Evolutionary conservation across 2,797 vertebrate species (phyloP), one percentile per base, ranked within the genome.

Genomic region (Stomatorhinus walkeri): DNA sequence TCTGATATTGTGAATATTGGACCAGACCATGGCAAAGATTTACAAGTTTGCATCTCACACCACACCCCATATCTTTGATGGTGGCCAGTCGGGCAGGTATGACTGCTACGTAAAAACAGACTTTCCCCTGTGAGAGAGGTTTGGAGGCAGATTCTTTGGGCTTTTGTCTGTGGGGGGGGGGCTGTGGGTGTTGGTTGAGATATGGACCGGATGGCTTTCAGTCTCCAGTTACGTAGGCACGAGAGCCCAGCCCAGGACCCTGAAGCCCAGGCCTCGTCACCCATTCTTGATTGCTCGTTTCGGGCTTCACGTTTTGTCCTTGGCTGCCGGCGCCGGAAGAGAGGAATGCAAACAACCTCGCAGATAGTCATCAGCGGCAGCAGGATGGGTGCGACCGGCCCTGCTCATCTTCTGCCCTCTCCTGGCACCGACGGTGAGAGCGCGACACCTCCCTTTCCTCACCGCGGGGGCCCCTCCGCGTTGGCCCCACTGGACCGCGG

Each of bases 401-500:
- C 68, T 5, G 59, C 54, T 94, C 93, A 90, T n/a, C 9, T 90
- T 46, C 87, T 88, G 89, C 86, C 89, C 87, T 79, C 87, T 32
- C 48, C 2, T 32, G 87, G n/a, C 89, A 51, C 88, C 79, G 89
- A 64, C 68, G 83, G 92, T 94, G 92, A 94, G 90, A 94, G 91
- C 92, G 91, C 59, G 90, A 94, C 94, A 94, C 94, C 92, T 94
- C 93, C 94, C 93, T 88, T 93, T 94, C 91, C 91, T 61, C 19
- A 89, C 88, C 28, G 79, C 87, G 61, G 91, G 91, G 90, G 87
- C 79, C 19, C 81, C 12, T 43, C 43, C 46, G 0, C 89, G 91
- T 90, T 89, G 92, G 92, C 36, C 12, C 87, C 81, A 88, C 68
- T 36, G 68, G 90, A 91, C 90, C 40, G 43, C 14, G 46, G 24